Evolutionary conservation across 2,888 invertebrate species (phyloP).

Genomic region (Drosophila lutescens): DNA sequence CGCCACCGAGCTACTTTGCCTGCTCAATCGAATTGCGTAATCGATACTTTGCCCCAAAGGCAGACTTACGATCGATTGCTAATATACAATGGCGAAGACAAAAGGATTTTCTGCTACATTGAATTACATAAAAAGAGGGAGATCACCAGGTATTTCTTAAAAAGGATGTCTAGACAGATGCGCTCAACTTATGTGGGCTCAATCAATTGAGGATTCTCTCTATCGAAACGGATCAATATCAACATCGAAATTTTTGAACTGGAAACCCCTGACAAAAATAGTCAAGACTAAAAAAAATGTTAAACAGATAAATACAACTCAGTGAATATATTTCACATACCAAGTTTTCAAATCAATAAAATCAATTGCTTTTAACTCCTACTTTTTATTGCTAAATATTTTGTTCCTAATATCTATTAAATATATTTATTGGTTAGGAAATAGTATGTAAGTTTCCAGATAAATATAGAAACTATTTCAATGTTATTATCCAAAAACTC

Average conservation of each 20-base stretch:
- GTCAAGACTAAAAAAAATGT: not conserved
- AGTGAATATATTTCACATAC: no score
- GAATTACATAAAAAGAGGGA: constrained; percentile 42
- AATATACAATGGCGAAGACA: constrained; percentile 12
- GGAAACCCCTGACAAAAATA: constrained; percentile 21
- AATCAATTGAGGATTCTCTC: constrained; percentile 43
- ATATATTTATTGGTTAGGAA: no score
- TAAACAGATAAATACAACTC: not conserved
- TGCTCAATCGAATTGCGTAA: constrained; percentile 53
- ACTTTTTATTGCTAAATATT: no score
- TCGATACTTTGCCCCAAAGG: constrained; percentile 55
- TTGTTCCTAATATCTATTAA: no score
- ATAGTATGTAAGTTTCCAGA: no score
- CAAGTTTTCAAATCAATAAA: no score
- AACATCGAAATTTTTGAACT: constrained; percentile 11
- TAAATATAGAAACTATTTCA: no score
- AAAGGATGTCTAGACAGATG: constrained; percentile 48
- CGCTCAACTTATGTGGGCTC: constrained; percentile 49
- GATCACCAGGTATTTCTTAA: constrained; percentile 32
- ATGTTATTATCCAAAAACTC: no score
- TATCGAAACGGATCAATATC: constrained; percentile 35
- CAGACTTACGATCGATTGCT: constrained; percentile 31
- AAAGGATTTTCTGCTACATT: constrained; percentile 69
- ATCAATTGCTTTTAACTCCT: no score
- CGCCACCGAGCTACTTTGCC: constrained; percentile 1